Conservation (phyloP, 2,888 invertebrate species). For the Drosophila dives region DNA sequence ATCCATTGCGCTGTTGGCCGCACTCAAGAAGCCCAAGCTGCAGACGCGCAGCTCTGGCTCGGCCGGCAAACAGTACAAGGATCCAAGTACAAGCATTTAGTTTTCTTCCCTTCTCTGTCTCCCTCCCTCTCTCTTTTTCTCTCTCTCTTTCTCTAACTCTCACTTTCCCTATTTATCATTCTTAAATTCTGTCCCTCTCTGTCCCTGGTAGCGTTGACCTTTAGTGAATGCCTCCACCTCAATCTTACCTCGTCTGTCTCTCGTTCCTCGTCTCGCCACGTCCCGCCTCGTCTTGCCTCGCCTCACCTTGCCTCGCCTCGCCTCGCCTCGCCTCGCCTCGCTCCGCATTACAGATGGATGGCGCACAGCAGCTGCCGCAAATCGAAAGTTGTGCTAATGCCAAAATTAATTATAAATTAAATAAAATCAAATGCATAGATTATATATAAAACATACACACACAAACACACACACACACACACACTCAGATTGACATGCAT, state of each 20-base stretch:
- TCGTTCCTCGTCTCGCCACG: not conserved
- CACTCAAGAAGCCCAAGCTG: conserved; percentile 68
- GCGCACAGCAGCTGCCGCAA: conserved; percentile 56
- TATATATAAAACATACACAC: conserved; percentile 15
- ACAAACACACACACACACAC: not conserved
- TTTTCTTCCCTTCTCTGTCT: not conserved
- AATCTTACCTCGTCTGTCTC: conserved; percentile 24
- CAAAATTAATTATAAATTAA: conserved; percentile 79
- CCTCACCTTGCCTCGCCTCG: not conserved
- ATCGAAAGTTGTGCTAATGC: conserved; percentile 72
- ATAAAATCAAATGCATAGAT: conserved; percentile 42
- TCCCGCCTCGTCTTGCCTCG: not conserved
- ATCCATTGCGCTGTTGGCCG: conserved; percentile 51
- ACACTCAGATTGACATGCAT: not conserved
- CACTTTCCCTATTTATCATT: not conserved
- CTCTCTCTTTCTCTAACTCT: not conserved
- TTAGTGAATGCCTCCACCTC: conserved; percentile 38
- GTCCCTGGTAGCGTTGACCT: conserved; percentile 37
- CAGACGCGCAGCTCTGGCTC: conserved; percentile 56
- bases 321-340: conserved; percentile 7
- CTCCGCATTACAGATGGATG: conserved; percentile 50
- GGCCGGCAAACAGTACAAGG: conserved; percentile 78
- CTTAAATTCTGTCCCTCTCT: not conserved
- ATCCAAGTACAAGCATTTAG: conserved; percentile 81
- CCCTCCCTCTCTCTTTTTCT: not conserved